Evolutionary conservation across 2,888 invertebrate genomes (phyloP).

Genomic region (Coleophora deauratella): DNA sequence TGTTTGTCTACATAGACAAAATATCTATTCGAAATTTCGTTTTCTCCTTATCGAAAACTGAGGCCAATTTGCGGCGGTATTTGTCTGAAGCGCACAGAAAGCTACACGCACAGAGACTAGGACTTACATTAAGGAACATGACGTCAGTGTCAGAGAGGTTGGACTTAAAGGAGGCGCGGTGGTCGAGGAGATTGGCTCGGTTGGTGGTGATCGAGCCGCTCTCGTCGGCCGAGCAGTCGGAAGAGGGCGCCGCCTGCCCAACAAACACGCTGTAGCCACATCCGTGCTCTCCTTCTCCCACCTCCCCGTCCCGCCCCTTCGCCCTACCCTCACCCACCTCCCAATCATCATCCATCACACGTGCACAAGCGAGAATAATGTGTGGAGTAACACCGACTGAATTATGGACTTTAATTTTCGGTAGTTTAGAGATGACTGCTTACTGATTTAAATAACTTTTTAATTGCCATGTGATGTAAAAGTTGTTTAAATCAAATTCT

Average conservation of each 20-base stretch:
- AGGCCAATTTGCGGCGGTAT: constrained; percentile 7
- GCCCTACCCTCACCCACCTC: not conserved
- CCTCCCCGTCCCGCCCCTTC: too few species aligned
- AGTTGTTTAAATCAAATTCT: too few species aligned
- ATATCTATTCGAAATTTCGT: constrained; percentile 15
- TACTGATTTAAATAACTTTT: too few species aligned
- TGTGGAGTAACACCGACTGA: too few species aligned
- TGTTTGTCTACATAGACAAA: constrained; percentile 18
- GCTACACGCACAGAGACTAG: constrained; percentile 47
- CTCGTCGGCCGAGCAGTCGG: constrained; percentile 76
- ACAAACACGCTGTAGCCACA: constrained; percentile 25
- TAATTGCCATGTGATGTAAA: too few species aligned
- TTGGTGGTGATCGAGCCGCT: constrained; percentile 88
- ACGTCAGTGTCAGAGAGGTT: constrained; percentile 96
- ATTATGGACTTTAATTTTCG: too few species aligned
- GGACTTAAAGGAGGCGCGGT: constrained; percentile 87
- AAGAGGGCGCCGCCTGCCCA: constrained; percentile 77
- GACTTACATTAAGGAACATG: constrained; percentile 89
- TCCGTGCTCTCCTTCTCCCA: not conserved
- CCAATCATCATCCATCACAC: not conserved
- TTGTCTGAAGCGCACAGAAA: constrained; percentile 16
- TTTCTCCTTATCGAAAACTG: not conserved
- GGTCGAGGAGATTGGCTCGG: constrained; percentile 82
- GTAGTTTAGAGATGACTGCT: too few species aligned
- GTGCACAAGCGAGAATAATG: too few species aligned